Conservation (phyloP, 2,888 invertebrate species). For the Ligdia adustata region DNA sequence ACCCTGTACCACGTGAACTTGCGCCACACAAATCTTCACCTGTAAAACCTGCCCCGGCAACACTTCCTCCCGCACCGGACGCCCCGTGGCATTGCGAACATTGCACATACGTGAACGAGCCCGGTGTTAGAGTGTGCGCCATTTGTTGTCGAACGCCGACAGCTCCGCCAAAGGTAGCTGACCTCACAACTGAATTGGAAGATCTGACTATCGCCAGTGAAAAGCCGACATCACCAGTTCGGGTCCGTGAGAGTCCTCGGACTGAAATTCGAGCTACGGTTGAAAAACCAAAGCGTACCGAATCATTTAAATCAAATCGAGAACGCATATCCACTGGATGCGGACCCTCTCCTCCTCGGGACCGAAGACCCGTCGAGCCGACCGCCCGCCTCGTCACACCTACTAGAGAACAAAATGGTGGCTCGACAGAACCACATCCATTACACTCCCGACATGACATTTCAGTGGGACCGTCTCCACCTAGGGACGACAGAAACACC, state of each 20-base stretch:
- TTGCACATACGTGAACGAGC: conserved; percentile 94
- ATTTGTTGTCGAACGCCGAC: conserved; percentile 94
- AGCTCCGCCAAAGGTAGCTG: conserved; percentile 53
- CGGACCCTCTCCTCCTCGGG: conserved; percentile 85
- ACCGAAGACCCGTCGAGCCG: conserved; percentile 49
- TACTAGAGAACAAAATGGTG: conserved; percentile 60
- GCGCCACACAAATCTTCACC: not conserved
- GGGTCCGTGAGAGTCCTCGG: conserved; percentile 35
- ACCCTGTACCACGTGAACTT: not conserved
- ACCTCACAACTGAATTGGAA: conserved; percentile 38
- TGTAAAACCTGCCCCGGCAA: conserved; percentile 62
- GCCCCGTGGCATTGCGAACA: conserved; percentile 94
- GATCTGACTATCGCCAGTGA: conserved; percentile 40
- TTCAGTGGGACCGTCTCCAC: conserved; percentile 73
- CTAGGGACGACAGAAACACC: conserved; percentile 49
- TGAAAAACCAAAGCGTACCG: conserved; percentile 10
- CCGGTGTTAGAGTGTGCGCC: conserved; percentile 90
- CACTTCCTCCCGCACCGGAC: conserved; percentile 79
- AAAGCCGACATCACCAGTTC: conserved; percentile 26
- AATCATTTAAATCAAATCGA: conserved; percentile 47
- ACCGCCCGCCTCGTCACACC: conserved; percentile 70
- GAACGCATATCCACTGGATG: conserved; percentile 83
- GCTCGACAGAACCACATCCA: conserved; percentile 36
- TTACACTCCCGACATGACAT: conserved; percentile 61
- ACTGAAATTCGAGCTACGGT: conserved; percentile 77